Evolutionary conservation across 2,888 invertebrate species (phyloP).

Genomic region (Nomada fucata): DNA sequence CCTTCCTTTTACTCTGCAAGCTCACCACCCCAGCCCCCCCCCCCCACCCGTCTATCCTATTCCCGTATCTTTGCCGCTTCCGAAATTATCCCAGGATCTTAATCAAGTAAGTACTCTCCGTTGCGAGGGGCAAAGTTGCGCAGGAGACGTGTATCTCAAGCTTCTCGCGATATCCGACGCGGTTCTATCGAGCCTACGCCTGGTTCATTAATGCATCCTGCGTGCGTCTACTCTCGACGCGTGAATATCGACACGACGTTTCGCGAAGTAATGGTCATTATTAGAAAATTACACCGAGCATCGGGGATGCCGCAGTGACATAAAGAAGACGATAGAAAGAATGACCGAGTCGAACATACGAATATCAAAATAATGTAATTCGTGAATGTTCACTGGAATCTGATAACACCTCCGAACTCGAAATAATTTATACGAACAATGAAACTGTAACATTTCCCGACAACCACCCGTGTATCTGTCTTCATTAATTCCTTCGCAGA

Average conservation of each 20-base stretch:
- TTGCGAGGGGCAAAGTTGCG: conserved; percentile 53
- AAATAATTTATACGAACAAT: no score
- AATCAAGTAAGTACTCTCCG: conserved; percentile 28
- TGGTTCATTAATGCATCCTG: conserved; percentile 33
- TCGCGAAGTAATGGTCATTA: not conserved
- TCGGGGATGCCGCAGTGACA: no score
- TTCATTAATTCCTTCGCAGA: not conserved
- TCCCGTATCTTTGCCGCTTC: conserved; percentile 31
- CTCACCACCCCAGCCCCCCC: not conserved
- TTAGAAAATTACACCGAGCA: no score
- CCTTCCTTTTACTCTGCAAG: conserved; percentile 6
- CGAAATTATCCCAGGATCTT: conserved; percentile 20
- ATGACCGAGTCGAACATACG: no score
- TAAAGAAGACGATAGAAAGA: no score
- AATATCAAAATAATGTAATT: no score
- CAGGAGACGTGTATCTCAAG: conserved; percentile 23
- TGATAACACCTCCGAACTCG: no score
- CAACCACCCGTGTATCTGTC: not conserved
- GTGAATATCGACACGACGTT: not conserved
- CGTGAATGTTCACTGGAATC: no score
- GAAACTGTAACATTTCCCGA: no score
- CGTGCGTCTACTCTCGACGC: not conserved
- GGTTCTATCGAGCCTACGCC: conserved; percentile 10
- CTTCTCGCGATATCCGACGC: conserved; percentile 44
- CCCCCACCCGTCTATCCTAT: conserved; percentile 33